Base-by-base conservation (phyloP, 1,140 invertebrate genomes). In the Plodia interpunctella region DNA sequence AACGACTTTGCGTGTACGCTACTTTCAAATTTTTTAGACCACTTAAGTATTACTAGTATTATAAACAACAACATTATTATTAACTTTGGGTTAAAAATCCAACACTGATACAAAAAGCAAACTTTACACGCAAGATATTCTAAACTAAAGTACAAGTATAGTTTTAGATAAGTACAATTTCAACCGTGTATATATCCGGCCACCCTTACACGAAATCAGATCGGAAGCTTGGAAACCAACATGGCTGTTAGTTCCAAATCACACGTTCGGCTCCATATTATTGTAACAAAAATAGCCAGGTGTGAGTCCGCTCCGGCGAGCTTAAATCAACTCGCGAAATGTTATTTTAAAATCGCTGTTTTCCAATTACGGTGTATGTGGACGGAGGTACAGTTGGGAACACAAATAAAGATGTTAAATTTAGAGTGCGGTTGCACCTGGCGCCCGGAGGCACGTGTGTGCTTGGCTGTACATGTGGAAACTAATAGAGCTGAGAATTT, bases 401-500 rank as follows among this genome's bases (percentile, higher is more conserved):
- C 72, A 80, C 73, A 83, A 83, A 84, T 80, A 82, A 85, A 87
- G 74, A 81, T 69, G 79, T 82, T 84, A 80, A 84, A 87, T 81
- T 84, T 85, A 85, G 82, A 80, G 69, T 52, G 65, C 69, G 73
- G 79, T 71, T 80, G 80, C 83, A 82, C 80, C 80, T 86, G 82
- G 78, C 76, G 77, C 70, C 65, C 57, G 50, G 54, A 62, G 65
- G 59, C 73, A 75, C 74, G 78, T 74, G 73, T 76, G 77, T 60
- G 61, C 62, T 69, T 63, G 70, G 80, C 74, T 83, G 78, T 83
- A 86, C 74, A 58, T 64, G 25, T 35, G 63, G 54, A 75, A 60
- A 63, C 13, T 72, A n/a, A 75, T 66, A 65, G 74, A 82, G 80
- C 28, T 70, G 70, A 55, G 6, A 56, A 38, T n/a, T 49, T 20